These are phyloP conservation scores for Emydocephalus ijimae DNA, from an alignment of 2,113 vertebrate genomes.

Conservation along the genomic window DNA sequence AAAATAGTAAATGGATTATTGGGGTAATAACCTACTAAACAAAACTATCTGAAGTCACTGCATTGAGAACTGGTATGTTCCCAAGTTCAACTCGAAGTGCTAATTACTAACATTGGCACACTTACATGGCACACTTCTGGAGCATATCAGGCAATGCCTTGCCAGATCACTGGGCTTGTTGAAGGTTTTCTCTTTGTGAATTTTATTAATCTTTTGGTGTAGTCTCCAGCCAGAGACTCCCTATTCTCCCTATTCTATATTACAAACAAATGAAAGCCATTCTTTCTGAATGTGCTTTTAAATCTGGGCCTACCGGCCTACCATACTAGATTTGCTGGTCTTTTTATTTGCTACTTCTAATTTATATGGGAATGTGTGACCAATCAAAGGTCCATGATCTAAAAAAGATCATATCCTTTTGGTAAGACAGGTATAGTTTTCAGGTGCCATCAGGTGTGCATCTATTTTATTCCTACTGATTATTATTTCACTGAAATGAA, in stretches of 20 bases:
- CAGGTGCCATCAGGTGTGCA: neutral
- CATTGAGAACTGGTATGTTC: neutral
- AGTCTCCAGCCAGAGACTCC: neutral
- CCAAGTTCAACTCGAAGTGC: neutral
- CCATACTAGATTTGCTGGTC: neutral
- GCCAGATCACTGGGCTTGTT: neutral
- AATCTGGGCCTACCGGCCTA: neutral
- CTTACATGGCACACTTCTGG: neutral
- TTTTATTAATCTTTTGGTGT: neutral
- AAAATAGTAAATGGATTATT: neutral
- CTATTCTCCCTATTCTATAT: neutral
- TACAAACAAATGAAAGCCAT: neutral
- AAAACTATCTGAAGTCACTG: neutral
- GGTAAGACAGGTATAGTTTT: neutral
- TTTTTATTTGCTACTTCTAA: neutral
- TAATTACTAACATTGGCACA: neutral
- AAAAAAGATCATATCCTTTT: neutral
- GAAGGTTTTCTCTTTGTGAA: neutral
- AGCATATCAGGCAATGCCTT: neutral
- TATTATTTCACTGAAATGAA: neutral
- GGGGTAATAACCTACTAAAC: neutral
- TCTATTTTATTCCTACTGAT: neutral
- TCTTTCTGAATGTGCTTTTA: neutral
- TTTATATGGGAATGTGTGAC: neutral
- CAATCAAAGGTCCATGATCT: neutral